Percentiles rank a stretch among this genome's conserved stretches.
phyloP scores from a whole-genome alignment of 2,113 vertebrate genomes.

The Melanostigma gelatinosum region DNA sequence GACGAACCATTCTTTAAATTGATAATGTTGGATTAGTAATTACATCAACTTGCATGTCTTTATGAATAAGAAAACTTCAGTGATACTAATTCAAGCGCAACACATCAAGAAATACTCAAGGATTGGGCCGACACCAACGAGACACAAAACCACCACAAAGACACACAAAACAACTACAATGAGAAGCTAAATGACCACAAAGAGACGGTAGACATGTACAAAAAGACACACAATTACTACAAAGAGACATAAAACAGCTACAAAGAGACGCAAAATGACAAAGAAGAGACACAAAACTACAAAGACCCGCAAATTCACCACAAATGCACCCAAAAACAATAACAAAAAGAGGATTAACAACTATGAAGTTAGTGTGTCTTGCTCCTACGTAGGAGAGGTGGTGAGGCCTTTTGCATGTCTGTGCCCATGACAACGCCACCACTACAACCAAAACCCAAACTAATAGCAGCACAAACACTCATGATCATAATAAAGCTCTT shows the following conservation, averaged over 20 bases:
- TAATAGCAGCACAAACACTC: background rate
- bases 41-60: background rate
- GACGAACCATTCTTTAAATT: background rate
- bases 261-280: too few relatives aligned
- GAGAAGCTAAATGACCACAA: too few relatives aligned
- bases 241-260: background rate
- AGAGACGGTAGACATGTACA: too few relatives aligned
- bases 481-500: background rate
- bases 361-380: too few relatives aligned
- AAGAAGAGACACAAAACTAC: too few relatives aligned
- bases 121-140: too few relatives aligned
- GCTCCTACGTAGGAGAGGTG: too few relatives aligned
- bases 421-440: background rate
- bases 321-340: background rate
- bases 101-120: background rate
- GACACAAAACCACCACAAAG: too few relatives aligned
- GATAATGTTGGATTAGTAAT: background rate
- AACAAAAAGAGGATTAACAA: too few relatives aligned
- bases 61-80: background rate
- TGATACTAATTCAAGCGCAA: background rate
- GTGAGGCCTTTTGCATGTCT: too few relatives aligned
- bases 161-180: too few relatives aligned
- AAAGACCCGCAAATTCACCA: too few relatives aligned
- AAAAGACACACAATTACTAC: background rate
- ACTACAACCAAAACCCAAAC: slow-evolving; percentile 8